Conservation (phyloP, 2,888 invertebrate species). For the Digitonthophagus gazella region DNA sequence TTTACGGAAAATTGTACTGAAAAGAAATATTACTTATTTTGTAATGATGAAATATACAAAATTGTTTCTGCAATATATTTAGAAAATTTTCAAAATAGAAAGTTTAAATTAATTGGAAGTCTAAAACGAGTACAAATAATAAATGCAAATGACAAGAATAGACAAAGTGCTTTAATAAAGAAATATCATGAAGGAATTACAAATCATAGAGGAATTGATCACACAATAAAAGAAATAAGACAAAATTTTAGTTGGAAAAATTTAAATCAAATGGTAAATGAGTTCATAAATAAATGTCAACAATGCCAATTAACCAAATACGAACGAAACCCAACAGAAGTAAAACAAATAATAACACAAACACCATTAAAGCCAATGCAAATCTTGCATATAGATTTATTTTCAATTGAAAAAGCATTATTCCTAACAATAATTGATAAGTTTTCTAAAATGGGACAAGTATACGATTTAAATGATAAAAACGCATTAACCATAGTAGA, state of each 20-base stretch:
- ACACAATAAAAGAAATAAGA: neutral
- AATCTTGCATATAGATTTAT: conserved; percentile 24
- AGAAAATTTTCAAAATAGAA: conserved; percentile 3
- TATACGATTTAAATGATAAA: conserved; percentile 16
- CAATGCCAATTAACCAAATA: conserved; percentile 3
- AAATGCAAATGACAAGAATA: neutral
- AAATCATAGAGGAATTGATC: neutral
- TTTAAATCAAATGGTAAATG: conserved; percentile 3
- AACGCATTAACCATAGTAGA: conserved; percentile 16
- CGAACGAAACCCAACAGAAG: neutral
- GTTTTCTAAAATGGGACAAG: conserved; percentile 26
- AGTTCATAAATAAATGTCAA: neutral
- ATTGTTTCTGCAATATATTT: neutral
- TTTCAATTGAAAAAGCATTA: too few species aligned
- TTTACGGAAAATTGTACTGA: neutral
- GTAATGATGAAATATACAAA: conserved; percentile 11
- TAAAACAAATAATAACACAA: conserved; percentile 19
- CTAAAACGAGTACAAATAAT: too few species aligned
- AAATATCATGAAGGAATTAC: too few species aligned
- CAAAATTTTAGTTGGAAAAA: neutral
- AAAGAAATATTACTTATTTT: neutral
- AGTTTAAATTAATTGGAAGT: too few species aligned
- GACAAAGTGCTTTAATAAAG: neutral
- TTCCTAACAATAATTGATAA: conserved; percentile 29
- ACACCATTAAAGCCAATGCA: conserved; percentile 25